Evolutionary conservation across 2,797 vertebrate genomes (phyloP).

Genomic region (Syncerus caffer): DNA sequence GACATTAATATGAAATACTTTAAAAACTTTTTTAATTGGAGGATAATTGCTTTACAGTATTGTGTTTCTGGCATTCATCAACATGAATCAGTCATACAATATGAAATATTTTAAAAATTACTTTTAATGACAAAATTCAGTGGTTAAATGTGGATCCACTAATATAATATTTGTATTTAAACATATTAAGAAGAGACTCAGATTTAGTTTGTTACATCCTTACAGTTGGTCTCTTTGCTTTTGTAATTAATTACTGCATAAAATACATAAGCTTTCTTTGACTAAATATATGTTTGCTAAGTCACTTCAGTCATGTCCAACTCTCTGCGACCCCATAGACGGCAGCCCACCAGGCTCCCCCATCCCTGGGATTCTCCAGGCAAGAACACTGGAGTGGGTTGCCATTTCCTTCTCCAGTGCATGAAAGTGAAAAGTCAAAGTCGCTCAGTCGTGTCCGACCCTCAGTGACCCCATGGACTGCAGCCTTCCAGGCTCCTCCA

Average conservation of each 20-base stretch:
- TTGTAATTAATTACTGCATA: slow-evolving; percentile 7
- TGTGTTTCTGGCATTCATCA: neutral
- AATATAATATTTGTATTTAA: neutral
- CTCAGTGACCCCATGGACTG: too few relatives aligned
- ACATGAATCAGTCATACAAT: neutral
- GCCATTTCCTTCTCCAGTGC: too few relatives aligned
- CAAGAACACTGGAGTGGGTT: too few relatives aligned
- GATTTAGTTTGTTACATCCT: neutral
- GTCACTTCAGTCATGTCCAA: too few relatives aligned
- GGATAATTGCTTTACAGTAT: neutral
- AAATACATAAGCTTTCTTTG: neutral
- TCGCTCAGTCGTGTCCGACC: too few relatives aligned
- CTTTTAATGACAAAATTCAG: neutral
- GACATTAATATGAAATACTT: neutral
- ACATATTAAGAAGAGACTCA: neutral
- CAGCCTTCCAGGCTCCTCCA: too few relatives aligned
- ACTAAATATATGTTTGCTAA: neutral
- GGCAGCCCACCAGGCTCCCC: too few relatives aligned
- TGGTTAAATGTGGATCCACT: neutral
- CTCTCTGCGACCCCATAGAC: too few relatives aligned
- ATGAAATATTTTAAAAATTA: neutral
- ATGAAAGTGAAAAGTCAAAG: too few relatives aligned
- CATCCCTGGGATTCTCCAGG: too few relatives aligned
- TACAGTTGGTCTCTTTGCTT: neutral
- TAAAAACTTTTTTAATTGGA: neutral